Percentiles rank a stretch among this genome's conserved stretches.
Conservation (phyloP, 2,797 vertebrate genomes). For the Sebastes trivittatus region DNA sequence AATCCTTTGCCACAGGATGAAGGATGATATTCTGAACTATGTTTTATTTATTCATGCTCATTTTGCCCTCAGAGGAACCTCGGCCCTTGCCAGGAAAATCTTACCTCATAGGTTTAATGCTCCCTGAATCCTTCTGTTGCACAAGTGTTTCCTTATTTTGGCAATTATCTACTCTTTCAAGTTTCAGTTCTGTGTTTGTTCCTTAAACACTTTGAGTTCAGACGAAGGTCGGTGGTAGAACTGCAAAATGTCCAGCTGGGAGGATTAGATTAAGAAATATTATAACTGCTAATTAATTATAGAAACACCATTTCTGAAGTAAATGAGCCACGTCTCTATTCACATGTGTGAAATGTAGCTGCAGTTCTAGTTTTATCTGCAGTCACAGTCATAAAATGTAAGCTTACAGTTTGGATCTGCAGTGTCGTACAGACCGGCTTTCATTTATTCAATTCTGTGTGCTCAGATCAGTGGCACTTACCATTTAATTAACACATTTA, state of each 20-base stretch:
- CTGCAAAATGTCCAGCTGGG: background rate
- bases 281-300: background rate
- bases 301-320: background rate
- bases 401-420: background rate
- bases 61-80: constrained; percentile 10
- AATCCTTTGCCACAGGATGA: background rate
- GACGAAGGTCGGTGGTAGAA: background rate
- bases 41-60: constrained; percentile 14
- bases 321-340: background rate
- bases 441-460: background rate
- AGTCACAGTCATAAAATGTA: background rate
- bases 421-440: background rate
- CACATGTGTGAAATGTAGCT: background rate
- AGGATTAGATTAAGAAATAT: background rate
- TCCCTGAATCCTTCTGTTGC: background rate
- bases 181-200: constrained; percentile 4
- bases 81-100: constrained; percentile 27
- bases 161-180: constrained; percentile 16
- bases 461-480: background rate
- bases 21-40: constrained; percentile 18
- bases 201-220: constrained; percentile 10
- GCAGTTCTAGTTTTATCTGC: background rate
- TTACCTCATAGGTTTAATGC: constrained; percentile 24
- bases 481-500: background rate
- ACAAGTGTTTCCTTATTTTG: constrained; percentile 36